These are phyloP conservation scores for Lichenostomus cassidix DNA, from an alignment of 2,113 vertebrate genomes.

Conservation along the genomic window DNA sequence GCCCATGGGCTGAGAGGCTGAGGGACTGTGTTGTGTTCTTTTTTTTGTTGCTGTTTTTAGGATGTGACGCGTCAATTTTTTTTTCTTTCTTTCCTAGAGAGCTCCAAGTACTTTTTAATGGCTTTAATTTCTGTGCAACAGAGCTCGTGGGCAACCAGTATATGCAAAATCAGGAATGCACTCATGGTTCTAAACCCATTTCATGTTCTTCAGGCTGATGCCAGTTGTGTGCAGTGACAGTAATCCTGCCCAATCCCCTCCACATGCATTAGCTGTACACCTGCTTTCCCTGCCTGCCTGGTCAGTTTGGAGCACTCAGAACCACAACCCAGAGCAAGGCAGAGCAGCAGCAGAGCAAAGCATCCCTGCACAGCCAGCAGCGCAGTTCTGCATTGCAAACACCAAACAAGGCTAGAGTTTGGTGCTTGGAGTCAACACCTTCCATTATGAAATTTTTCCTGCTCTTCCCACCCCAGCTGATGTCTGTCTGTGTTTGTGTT, in stretches of 20 bases:
- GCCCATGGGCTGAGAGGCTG: not conserved
- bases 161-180: constrained; percentile 1
- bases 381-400: not conserved
- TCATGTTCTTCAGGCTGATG: not conserved
- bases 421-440: not conserved
- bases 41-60: not conserved
- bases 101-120: not conserved
- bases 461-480: not conserved
- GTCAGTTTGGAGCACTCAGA: not conserved
- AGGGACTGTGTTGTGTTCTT: not conserved
- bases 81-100: not conserved
- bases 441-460: not conserved
- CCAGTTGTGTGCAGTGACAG: not conserved
- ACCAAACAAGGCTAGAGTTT: not conserved
- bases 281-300: constrained; percentile 24
- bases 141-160: not conserved
- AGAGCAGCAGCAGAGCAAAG: not conserved
- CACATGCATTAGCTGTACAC: constrained; percentile 17
- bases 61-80: not conserved
- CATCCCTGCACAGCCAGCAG: too few relatives aligned
- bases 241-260: constrained; percentile 33
- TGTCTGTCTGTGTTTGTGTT: not conserved
- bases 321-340: not conserved
- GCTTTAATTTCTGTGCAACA: not conserved
- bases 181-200: constrained; percentile 16